A percentile compares a stretch with the other conserved stretches of the same genome.
Evolutionary conservation across 2,888 invertebrate species (phyloP).

Genomic region (Mongoloraphidia duomilia): DNA sequence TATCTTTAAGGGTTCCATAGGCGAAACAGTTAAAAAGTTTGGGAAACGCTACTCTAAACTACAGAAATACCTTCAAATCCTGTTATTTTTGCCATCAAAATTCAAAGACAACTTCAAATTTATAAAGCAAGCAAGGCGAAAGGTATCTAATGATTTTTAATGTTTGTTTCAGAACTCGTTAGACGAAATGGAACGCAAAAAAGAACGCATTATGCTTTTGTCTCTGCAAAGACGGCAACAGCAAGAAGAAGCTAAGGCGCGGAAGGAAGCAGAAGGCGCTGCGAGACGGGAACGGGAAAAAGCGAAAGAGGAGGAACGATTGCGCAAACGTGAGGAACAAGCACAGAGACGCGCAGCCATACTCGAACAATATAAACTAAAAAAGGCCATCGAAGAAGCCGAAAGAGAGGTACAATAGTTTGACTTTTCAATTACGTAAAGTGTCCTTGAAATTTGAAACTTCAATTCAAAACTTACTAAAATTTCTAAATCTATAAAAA

Average conservation of each 20-base stretch:
- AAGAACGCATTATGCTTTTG: slow-evolving; percentile 78
- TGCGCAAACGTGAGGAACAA: slow-evolving; percentile 67
- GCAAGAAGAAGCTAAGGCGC: slow-evolving; percentile 72
- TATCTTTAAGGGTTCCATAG: too few relatives aligned
- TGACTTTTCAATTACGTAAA: background rate
- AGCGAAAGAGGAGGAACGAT: slow-evolving; percentile 58
- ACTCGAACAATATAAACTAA: slow-evolving; percentile 82
- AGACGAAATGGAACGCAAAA: slow-evolving; percentile 85
- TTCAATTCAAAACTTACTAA: background rate
- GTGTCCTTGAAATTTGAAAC: background rate
- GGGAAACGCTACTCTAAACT: too few relatives aligned
- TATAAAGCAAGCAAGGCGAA: background rate
- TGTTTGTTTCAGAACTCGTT: slow-evolving; percentile 49
- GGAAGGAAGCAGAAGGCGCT: slow-evolving; percentile 70
- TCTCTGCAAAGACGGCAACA: slow-evolving; percentile 83
- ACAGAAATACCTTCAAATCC: too few relatives aligned
- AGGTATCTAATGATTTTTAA: too few relatives aligned
- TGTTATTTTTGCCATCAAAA: too few relatives aligned
- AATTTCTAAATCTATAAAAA: background rate
- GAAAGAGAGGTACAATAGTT: slow-evolving; percentile 53
- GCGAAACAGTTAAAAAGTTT: too few relatives aligned
- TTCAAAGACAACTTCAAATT: background rate
- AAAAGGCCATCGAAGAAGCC: slow-evolving; percentile 86
- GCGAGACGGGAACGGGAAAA: slow-evolving; percentile 63
- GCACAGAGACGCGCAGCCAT: slow-evolving; percentile 75